Evolutionary conservation across 2,888 invertebrate genomes (phyloP), one percentile per base, ranked within the genome.

Genomic region (Heliconius erato): DNA sequence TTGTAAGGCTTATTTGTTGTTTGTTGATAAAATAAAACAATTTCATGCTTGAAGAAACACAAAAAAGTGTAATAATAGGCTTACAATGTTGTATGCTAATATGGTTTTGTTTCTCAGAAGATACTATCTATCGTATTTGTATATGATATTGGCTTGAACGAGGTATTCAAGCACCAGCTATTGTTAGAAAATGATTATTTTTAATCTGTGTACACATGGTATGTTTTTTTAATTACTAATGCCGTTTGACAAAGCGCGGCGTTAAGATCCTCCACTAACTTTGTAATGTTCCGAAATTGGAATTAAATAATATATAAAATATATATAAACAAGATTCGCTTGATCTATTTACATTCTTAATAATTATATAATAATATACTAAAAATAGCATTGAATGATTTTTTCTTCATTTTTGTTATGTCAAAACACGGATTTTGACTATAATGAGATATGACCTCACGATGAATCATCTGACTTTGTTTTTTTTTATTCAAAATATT

Each of bases 111-210:
- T 78, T 67, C 77, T 40, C 77, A 78, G 26, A 63, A 59, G 77
- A 69, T 77, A 72, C 79, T 44, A 71, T 77, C 44, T 44, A 71
- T 77, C 44, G 59, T 49, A 16, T 79, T 65, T 49, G 63, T n/a
- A 78, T 78, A 81, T 23, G 28, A 32, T 76, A 63, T 76, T 63
- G 76, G 35, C n/a, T 59, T 59, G 59, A 59, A 59, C 59, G 59
- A 35, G n/a, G 76, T 59, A 76, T 76, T 26, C 32, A 76, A 44
- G 28, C 44, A 68, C 35, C 19, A 67, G 76, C 74, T 80, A 68
- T 81, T 81, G 80, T 72, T 81, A 69, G 12, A 12, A 35, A 77
- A 65, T 40, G 40, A 26, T 65, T 77, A 40, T 77, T 69, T 77
- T 65, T 26, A 65, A 40, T 77, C 35, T 63, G 65, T 77, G n/a